phyloP scores from a whole-genome alignment of 1,140 invertebrate species.

The Palaemon carinicauda region DNA sequence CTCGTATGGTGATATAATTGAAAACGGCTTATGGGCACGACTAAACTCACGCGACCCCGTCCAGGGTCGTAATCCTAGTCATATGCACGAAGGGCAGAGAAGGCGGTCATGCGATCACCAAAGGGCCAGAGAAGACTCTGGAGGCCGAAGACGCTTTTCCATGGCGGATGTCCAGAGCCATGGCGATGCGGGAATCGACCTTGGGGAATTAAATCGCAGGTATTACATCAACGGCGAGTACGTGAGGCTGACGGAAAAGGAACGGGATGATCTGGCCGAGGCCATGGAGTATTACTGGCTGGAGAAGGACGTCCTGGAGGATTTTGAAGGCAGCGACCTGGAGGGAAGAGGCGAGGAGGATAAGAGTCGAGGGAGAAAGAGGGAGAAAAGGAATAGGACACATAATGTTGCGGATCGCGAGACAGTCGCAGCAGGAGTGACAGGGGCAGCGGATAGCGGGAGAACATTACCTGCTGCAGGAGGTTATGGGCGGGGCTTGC shows the following conservation, averaged over 20 bases:
- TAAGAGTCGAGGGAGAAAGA: background rate
- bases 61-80: background rate
- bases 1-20: background rate
- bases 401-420: background rate
- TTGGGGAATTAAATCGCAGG: background rate
- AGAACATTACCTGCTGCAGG: background rate
- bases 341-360: background rate
- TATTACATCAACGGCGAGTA: background rate
- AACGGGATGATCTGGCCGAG: background rate
- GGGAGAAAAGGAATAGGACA: background rate
- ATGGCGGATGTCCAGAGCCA: background rate
- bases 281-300: background rate
- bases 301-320: background rate
- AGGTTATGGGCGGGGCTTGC: constrained; percentile 1
- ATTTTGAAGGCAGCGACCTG: background rate
- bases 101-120: too few relatives aligned
- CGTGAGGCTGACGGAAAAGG: background rate
- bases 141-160: too few relatives aligned
- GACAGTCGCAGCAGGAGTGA: background rate
- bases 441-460: background rate
- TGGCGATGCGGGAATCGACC: background rate
- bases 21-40: background rate
- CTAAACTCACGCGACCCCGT: background rate
- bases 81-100: background rate
- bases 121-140: too few relatives aligned